phyloP scores from a whole-genome alignment of 2,888 invertebrate species.

The Polydrusus pterygomalis region DNA sequence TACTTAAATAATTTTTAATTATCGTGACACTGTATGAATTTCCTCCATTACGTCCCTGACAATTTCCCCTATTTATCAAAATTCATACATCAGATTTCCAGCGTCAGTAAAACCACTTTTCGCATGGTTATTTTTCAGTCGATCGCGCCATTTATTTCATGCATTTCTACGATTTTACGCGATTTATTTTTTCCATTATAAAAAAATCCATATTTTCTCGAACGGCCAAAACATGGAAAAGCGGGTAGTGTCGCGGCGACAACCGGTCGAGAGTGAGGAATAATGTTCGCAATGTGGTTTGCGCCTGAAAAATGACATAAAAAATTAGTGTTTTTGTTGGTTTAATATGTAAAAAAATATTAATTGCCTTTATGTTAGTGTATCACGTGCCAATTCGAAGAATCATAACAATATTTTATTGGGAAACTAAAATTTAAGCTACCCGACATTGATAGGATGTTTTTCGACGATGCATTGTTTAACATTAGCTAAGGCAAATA shows the following conservation, averaged over 20 bases:
- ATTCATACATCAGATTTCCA: conserved; percentile 59
- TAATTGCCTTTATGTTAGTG: too few relatives aligned
- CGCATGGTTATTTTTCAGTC: conserved; percentile 43
- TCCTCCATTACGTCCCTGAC: conserved; percentile 46
- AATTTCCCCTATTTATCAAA: conserved; percentile 60
- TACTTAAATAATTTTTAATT: too few relatives aligned
- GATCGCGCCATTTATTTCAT: conserved; percentile 24
- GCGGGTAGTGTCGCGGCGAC: conserved; percentile 17
- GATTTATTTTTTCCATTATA: conserved; percentile 10
- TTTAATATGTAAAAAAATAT: too few relatives aligned
- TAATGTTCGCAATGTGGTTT: conserved; percentile 16
- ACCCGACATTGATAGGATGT: too few relatives aligned
- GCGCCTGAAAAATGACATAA: not conserved
- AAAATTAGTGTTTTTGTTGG: not conserved
- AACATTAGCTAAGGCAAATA: too few relatives aligned
- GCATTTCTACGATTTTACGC: conserved; percentile 27
- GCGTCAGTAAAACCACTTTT: conserved; percentile 57
- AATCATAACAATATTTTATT: too few relatives aligned
- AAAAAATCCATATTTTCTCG: conserved; percentile 41
- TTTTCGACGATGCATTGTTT: too few relatives aligned
- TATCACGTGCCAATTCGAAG: too few relatives aligned
- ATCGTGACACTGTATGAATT: too few relatives aligned
- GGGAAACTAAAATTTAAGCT: too few relatives aligned
- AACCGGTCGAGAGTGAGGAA: conserved; percentile 17
- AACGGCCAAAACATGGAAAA: conserved; percentile 21